Evolutionary conservation across 2,113 vertebrate genomes (phyloP).

Genomic region (Electrona antarctica): DNA sequence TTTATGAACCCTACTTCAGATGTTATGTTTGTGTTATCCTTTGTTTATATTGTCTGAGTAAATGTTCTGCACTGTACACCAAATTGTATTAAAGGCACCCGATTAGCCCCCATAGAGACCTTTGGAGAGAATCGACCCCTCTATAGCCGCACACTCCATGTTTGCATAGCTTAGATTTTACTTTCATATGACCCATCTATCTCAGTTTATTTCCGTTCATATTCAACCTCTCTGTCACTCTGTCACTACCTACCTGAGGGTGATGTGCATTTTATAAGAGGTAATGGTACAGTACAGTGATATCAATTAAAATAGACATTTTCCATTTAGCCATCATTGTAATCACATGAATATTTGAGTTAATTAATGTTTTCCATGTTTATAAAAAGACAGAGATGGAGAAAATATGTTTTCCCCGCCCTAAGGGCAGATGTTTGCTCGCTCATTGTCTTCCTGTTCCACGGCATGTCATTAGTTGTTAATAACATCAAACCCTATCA

Average conservation of each 20-base stretch:
- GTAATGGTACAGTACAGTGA: conserved; percentile 45
- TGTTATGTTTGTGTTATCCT: conserved; percentile 44
- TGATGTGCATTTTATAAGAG: conserved; percentile 27
- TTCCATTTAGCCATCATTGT: conserved; percentile 40
- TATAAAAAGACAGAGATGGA: conserved; percentile 36
- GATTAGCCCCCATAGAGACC: conserved; percentile 60
- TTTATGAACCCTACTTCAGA: conserved; percentile 25
- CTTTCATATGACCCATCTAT: conserved; percentile 30
- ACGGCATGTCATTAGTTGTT: conserved; percentile 48
- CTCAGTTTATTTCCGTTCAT: conserved; percentile 32
- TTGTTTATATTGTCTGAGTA: conserved; percentile 8
- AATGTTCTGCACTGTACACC: conserved; percentile 17
- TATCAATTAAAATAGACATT: conserved; percentile 61
- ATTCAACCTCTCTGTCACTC: background rate
- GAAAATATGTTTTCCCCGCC: conserved; percentile 49
- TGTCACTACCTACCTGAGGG: conserved; percentile 53
- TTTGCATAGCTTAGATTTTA: conserved; percentile 40
- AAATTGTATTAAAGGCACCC: conserved; percentile 52
- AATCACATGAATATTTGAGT: conserved; percentile 46
- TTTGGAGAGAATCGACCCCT: conserved; percentile 49
- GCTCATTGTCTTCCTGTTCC: conserved; percentile 38
- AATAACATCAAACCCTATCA: conserved; percentile 19
- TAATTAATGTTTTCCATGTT: conserved; percentile 67
- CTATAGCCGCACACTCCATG: conserved; percentile 50
- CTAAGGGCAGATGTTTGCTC: conserved; percentile 54